phyloP scores from a whole-genome alignment of 2,113 vertebrate genomes.

The Elephantulus edwardii region DNA sequence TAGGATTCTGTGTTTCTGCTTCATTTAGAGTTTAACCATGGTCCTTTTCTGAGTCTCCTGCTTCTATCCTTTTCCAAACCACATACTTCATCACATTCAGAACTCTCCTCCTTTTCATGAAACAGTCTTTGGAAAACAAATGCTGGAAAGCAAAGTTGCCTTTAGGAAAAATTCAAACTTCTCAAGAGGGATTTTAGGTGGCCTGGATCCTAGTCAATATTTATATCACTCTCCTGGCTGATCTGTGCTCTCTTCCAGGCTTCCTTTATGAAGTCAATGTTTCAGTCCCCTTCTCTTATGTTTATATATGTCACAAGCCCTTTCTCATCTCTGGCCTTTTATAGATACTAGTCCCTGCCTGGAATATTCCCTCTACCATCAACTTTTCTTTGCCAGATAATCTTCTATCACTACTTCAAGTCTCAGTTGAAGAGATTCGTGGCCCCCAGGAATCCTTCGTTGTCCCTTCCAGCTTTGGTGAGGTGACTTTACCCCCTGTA shows the following conservation, averaged over 20 bases:
- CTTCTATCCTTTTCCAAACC: not conserved
- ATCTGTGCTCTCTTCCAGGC: not conserved
- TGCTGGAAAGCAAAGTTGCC: not conserved
- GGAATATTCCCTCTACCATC: not conserved
- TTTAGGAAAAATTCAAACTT: not conserved
- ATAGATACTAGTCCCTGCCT: too few species aligned
- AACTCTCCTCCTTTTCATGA: too few species aligned
- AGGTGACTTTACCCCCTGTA: not conserved
- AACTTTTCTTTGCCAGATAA: not conserved
- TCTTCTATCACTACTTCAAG: not conserved
- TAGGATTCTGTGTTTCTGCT: not conserved
- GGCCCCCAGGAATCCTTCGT: not conserved
- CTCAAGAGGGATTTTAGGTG: not conserved
- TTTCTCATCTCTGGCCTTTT: not conserved
- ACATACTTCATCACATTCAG: not conserved
- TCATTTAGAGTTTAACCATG: not conserved
- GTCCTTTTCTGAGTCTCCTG: too few species aligned
- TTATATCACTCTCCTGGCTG: not conserved
- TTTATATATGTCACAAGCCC: not conserved
- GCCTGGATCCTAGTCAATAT: too few species aligned
- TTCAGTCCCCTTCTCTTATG: too few species aligned
- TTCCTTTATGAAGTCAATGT: rapidly evolving
- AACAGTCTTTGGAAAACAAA: not conserved
- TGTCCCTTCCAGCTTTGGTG: not conserved
- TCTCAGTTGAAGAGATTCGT: not conserved